Conservation (phyloP, 2,797 vertebrate species). For the Manis pentadactyla region DNA sequence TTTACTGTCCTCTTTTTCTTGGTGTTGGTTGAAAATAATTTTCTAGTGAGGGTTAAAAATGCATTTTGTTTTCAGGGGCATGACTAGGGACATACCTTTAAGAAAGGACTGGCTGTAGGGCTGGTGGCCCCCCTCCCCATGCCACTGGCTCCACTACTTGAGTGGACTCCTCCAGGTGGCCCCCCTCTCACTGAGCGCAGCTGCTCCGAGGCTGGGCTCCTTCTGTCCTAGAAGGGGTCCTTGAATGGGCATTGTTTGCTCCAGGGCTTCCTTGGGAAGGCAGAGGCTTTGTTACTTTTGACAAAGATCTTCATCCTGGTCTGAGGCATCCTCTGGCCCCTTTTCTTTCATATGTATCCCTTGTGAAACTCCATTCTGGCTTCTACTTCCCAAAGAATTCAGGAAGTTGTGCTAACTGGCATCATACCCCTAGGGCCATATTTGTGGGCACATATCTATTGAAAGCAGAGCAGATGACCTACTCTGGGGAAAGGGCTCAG, state of each 20-base stretch:
- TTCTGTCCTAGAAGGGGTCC: neutral
- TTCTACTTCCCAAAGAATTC: neutral
- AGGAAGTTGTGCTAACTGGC: neutral
- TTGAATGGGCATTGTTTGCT: neutral
- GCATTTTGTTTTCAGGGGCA: neutral
- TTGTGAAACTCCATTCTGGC: neutral
- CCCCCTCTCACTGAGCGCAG: no score
- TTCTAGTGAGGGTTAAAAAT: neutral
- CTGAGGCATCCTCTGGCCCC: neutral
- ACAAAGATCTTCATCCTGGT: neutral
- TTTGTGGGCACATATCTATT: neutral
- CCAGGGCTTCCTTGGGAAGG: neutral
- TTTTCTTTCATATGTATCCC: neutral
- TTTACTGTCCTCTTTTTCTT: neutral
- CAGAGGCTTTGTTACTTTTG: neutral
- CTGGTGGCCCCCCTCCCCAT: no score
- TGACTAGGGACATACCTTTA: neutral
- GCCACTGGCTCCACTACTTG: no score
- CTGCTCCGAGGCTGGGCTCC: no score
- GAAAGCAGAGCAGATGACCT: neutral
- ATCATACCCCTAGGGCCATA: neutral
- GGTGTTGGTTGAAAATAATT: neutral
- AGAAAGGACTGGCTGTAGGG: neutral
- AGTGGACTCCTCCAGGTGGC: neutral
- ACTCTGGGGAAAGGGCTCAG: neutral